Evolutionary conservation across 2,797 vertebrate species (phyloP).

Genomic region (Tragopan temminckii): DNA sequence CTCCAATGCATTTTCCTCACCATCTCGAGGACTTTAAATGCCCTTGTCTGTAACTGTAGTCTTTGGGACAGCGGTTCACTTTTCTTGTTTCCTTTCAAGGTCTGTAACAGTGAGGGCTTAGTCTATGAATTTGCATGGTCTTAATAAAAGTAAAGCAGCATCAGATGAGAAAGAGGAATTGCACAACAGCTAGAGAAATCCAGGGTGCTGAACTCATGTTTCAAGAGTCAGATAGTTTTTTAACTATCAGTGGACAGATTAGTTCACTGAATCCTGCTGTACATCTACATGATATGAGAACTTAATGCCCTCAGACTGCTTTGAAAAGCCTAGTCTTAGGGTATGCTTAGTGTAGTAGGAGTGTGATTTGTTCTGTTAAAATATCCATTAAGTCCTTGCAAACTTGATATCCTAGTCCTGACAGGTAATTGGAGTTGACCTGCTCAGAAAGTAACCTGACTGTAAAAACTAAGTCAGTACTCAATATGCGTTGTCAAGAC

Average conservation of each 20-base stretch:
- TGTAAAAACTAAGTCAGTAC: background rate
- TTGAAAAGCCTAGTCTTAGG: background rate
- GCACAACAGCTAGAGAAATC: background rate
- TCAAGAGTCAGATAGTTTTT: background rate
- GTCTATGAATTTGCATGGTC: background rate
- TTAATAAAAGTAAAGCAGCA: background rate
- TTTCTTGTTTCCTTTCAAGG: background rate
- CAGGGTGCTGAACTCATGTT: background rate
- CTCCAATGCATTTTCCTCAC: background rate
- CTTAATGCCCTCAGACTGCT: background rate
- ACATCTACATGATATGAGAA: background rate
- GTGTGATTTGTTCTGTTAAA: constrained; percentile 12
- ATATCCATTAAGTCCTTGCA: background rate
- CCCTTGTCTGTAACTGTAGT: background rate
- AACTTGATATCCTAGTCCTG: background rate
- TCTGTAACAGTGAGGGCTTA: background rate
- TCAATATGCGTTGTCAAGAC: background rate
- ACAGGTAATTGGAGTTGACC: background rate
- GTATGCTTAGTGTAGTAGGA: background rate
- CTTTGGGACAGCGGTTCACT: background rate
- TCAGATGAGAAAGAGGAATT: background rate
- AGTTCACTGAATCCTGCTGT: background rate
- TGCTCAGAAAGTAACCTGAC: constrained; percentile 8
- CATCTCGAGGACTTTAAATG: background rate
- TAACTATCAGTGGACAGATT: background rate